Evolutionary conservation across 2,888 invertebrate genomes (phyloP).

Genomic region (Lampropteryx suffumata): DNA sequence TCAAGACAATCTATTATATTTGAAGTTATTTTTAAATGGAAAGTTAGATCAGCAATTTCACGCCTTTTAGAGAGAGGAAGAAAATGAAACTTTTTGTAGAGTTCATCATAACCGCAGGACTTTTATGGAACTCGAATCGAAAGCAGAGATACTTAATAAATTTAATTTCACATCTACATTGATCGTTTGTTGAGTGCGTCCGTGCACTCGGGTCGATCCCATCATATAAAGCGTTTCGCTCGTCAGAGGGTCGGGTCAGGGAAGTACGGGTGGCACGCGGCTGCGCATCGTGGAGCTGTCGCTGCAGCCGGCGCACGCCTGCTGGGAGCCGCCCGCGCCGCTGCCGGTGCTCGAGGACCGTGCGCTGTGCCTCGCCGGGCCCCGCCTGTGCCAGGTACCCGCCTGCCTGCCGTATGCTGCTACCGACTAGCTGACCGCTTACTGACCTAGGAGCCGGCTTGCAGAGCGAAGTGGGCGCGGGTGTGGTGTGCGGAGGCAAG

Average conservation of each 20-base stretch:
- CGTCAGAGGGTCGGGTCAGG: slow-evolving; percentile 5
- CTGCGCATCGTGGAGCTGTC: slow-evolving; percentile 47
- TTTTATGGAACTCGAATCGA: no score
- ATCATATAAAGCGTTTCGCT: no score
- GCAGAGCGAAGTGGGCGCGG: slow-evolving; percentile 23
- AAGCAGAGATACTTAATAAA: no score
- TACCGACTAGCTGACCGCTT: neutral
- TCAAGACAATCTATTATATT: no score
- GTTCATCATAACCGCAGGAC: no score
- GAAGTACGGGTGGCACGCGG: slow-evolving; percentile 17
- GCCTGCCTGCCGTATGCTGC: neutral
- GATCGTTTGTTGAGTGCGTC: no score
- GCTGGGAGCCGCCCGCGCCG: slow-evolving; percentile 38
- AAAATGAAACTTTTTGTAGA: no score
- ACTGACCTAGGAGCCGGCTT: slow-evolving; percentile 48
- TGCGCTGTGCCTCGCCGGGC: slow-evolving; percentile 29
- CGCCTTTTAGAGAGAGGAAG: no score
- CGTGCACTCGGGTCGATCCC: no score
- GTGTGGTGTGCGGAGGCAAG: slow-evolving; percentile 7
- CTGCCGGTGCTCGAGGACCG: slow-evolving; percentile 45
- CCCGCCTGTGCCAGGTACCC: slow-evolving; percentile 47
- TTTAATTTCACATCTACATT: no score
- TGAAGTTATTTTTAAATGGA: no score
- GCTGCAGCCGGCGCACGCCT: slow-evolving; percentile 45
- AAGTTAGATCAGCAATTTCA: no score